These are phyloP conservation scores for Galaxea fascicularis DNA, from an alignment of 92 coral and sea anemone genomes.

Conservation along the genomic window DNA sequence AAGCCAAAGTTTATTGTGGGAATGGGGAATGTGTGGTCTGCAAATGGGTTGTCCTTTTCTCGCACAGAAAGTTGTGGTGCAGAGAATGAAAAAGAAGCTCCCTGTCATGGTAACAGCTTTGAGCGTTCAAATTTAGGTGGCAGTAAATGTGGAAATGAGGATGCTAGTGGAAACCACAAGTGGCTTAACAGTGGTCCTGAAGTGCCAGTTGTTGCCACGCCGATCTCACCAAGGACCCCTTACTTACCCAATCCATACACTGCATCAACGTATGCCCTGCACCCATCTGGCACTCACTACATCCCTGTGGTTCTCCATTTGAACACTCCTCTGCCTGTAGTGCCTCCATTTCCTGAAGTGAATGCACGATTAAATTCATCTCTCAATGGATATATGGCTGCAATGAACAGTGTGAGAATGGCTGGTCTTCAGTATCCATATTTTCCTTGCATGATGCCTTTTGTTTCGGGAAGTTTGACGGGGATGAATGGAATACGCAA, in stretches of 20 bases:
- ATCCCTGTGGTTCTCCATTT: slow-evolving; percentile 87
- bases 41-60: slow-evolving; percentile 4
- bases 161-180: slow-evolving; percentile 19
- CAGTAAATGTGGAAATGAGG: slow-evolving; percentile 21
- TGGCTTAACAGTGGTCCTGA: slow-evolving; percentile 16
- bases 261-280: slow-evolving; percentile 82
- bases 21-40: background rate
- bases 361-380: slow-evolving; percentile 22
- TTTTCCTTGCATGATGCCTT: slow-evolving; percentile 20
- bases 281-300: slow-evolving; percentile 88
- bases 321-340: slow-evolving; percentile 47
- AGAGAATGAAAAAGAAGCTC: slow-evolving; percentile 24
- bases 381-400: slow-evolving; percentile 25
- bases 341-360: slow-evolving; percentile 30
- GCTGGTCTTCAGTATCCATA: slow-evolving; percentile 29
- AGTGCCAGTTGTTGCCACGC: slow-evolving; percentile 24
- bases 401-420: slow-evolving; percentile 34
- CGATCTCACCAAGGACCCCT: slow-evolving; percentile 60
- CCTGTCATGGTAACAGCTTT: slow-evolving; percentile 16
- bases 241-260: slow-evolving; percentile 68
- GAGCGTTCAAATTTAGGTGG: slow-evolving; percentile 17
- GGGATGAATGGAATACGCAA: slow-evolving; percentile 14
- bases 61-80: background rate
- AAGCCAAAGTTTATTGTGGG: slow-evolving; percentile 2
- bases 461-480: background rate